Base-by-base conservation (phyloP, 64 coral and sea anemone genomes). In the Acropora tenuis region DNA sequence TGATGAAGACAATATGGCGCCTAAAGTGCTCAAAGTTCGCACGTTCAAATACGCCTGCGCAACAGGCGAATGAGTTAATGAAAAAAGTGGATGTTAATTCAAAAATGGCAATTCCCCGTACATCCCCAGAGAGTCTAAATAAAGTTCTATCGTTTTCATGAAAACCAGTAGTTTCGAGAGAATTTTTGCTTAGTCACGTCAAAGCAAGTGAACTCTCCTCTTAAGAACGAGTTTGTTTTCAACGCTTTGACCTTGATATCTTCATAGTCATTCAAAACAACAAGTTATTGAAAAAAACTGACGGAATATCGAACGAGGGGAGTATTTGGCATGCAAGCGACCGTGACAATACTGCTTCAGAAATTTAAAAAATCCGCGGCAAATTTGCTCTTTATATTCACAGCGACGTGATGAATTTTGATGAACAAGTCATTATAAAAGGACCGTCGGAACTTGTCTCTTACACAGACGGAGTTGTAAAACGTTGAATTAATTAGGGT, bases 401-500 rank as follows among this genome's bases (percentile, higher is more conserved):
- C 17, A 41, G 60, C 4, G 17, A 72, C 82, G 65, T 85, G 61
- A 85, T 85, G 41, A 85, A 69, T 72, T 71, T 49, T 72, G 68
- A 85, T 85, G 9, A 43, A 48, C 47, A 48, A 2, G 20, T 71
- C 16, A 11, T 2, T 3, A 48, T 30, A 48, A 71, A 50, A 71
- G 47, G 13, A 20, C 13, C 15, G 1, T 48, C 1, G 18, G 65
- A 69, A 85, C 6, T 49, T 4, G 30, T 30, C 30, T 30, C 30
- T 30, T 30, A 30, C 30, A 30, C 0, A 30, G 30, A 30, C n/a
- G 41, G 20, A 10, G 1, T 44, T 60, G 48, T 15, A 13, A 20
- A 71, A 71, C 8, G 19, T 71, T 20, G 20, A 20, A 71, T 71
- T 20, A 55, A 55, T 55, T 55, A 55, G 6, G 6, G 5, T 55